Base-by-base conservation (phyloP, 2,888 invertebrate genomes). In the Lasioglossum oenotherae region DNA sequence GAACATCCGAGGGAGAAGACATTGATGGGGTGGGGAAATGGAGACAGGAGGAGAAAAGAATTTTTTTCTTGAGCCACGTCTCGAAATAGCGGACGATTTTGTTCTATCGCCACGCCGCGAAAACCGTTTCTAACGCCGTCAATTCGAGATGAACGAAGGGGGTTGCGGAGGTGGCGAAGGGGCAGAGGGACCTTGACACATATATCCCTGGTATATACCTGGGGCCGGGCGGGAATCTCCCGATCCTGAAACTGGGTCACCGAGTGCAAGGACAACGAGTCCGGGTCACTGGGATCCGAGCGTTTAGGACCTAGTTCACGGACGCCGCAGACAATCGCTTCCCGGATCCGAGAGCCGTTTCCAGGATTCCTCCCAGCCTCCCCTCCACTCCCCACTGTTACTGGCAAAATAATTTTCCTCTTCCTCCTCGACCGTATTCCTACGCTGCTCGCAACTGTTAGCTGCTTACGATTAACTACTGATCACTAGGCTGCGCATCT, bases 261-360 rank as follows among this genome's bases (percentile, higher is more conserved):
- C 81, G 91, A 92, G 94, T 93, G 92, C 94, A 94, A 94, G 94
- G 94, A 95, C 94, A 92, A 90, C 89, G 88, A 90, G 92, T 93
- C 91, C 93, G 86, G 94, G 94, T 93, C 90, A 93, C 92, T 85
- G 90, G 93, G 92, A 91, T 90, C 88, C 89, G 81, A 85, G 83
- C 83, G 79, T 82, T 81, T 83, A 85, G 87, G 87, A 91, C 85
- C 84, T 83, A 90, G 90, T 92, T 92, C 92, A 91, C 80, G 92
- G 92, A 87, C 88, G 76, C 80, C 57, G 19, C 38, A 69, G 74
- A 85, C 57, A 75, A 85, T 88, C 67, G 53, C 69, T 67, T 53
- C 31, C 78, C 53, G 69, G 46, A 80, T 75, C 80, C 83, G 64
- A 64, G 64, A 31, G 64, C 31, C 64, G 64, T 64, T 81, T 60